Conservation (phyloP, 2,113 vertebrate species). For the Halichoerus grypus region DNA sequence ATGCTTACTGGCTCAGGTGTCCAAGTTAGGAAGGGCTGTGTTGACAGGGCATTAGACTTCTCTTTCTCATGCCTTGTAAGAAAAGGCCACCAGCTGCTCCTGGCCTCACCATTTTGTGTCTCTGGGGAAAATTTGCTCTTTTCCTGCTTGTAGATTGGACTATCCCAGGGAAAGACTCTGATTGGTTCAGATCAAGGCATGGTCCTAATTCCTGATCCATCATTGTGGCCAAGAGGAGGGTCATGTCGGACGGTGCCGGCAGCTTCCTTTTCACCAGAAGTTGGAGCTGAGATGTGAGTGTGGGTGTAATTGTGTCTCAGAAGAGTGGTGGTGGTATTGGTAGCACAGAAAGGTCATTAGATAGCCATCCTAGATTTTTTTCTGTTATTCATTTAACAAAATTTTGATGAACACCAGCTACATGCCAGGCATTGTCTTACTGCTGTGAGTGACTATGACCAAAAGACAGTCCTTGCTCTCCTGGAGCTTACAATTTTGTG, state of each 20-base stretch:
- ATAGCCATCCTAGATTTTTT: neutral
- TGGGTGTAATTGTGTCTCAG: neutral
- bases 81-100: neutral
- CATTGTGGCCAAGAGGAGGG: neutral
- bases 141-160: neutral
- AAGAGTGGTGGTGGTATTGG: neutral
- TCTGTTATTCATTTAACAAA: neutral
- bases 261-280: neutral
- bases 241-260: neutral
- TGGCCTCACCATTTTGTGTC: neutral
- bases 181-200: neutral
- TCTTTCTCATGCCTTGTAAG: neutral
- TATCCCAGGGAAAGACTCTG: neutral
- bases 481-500: neutral
- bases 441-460: neutral
- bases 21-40: neutral
- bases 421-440: neutral
- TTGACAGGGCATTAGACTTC: neutral
- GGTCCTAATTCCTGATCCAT: neutral
- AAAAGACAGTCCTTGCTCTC: neutral
- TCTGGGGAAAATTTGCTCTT: neutral
- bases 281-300: neutral
- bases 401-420: neutral
- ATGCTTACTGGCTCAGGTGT: conserved; percentile 25
- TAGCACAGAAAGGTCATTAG: neutral